Conservation (phyloP, 2,888 invertebrate genomes). For the Drosophila macrospina region DNA sequence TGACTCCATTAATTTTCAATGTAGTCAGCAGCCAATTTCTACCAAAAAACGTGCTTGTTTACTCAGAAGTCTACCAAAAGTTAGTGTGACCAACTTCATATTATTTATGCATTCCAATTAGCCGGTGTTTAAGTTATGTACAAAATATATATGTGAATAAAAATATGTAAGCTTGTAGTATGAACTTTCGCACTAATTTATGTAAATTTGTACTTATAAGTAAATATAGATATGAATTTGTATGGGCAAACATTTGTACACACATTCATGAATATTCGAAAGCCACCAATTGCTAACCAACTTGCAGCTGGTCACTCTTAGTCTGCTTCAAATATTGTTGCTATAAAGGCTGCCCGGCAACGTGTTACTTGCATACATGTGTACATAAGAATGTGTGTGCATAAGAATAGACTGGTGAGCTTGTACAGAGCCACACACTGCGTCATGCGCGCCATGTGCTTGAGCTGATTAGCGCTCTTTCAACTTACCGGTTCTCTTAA, state of each 20-base stretch:
- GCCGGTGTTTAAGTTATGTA: neutral
- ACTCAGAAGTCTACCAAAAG: conserved; percentile 33
- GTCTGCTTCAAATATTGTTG: conserved; percentile 10
- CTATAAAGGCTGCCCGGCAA: conserved; percentile 37
- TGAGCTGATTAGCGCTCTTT: conserved; percentile 34
- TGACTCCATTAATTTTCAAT: conserved; percentile 4
- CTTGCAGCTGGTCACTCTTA: conserved; percentile 44
- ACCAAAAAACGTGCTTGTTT: conserved; percentile 74
- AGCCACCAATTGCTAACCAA: conserved; percentile 6
- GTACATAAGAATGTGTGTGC: neutral
- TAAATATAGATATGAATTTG: neutral
- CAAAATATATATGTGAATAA: conserved; percentile 8
- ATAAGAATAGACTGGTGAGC: conserved; percentile 8
- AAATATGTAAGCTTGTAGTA: neutral
- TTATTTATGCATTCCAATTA: conserved; percentile 17
- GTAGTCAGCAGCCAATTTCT: conserved; percentile 12
- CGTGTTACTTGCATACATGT: conserved; percentile 30
- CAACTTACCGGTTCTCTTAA: conserved; percentile 39
- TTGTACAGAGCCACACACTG: conserved; percentile 29
- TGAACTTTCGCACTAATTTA: neutral
- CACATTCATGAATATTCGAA: conserved; percentile 16
- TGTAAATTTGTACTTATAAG: neutral
- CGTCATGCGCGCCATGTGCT: conserved; percentile 84
- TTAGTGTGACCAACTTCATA: conserved; percentile 43
- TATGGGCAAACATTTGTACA: conserved; percentile 1